phyloP scores from a whole-genome alignment of 2,113 vertebrate species.

The Xiphorhynchus elegans region DNA sequence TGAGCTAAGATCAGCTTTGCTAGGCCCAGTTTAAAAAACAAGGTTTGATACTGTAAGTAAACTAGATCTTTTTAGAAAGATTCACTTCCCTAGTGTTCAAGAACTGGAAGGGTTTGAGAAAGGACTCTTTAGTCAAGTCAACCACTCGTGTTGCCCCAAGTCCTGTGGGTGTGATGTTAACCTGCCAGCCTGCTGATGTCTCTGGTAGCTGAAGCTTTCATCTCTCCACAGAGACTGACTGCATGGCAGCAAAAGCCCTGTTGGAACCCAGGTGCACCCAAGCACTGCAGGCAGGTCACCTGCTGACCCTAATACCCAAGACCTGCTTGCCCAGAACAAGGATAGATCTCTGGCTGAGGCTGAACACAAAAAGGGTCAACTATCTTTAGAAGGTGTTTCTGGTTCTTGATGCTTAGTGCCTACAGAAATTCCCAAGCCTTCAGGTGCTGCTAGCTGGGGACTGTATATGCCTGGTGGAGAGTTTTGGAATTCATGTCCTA shows the following conservation, averaged over 20 bases:
- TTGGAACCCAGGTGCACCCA: not conserved
- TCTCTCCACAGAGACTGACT: not conserved
- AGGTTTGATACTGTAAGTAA: not conserved
- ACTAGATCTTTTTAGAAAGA: not conserved
- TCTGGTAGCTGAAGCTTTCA: not conserved
- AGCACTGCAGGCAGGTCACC: not conserved
- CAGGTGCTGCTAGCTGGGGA: not conserved
- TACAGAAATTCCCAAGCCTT: not conserved
- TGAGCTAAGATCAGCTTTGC: not conserved
- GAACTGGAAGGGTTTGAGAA: not conserved
- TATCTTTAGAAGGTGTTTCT: not conserved
- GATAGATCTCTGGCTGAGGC: not conserved
- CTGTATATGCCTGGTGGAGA: not conserved
- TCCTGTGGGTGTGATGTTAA: not conserved
- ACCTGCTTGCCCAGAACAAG: not conserved
- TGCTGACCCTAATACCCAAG: not conserved
- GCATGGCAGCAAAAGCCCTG: not conserved
- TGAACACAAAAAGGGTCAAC: not conserved
- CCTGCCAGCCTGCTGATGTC: not conserved
- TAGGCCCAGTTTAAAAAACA: not conserved
- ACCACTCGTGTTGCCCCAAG: rapidly evolving
- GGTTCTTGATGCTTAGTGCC: not conserved
- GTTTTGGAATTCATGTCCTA: not conserved
- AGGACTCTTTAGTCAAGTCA: not conserved
- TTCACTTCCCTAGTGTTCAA: not conserved